These are phyloP conservation scores for Orussus abietinus DNA, from an alignment of 1,140 invertebrate species.

Conservation along the genomic window DNA sequence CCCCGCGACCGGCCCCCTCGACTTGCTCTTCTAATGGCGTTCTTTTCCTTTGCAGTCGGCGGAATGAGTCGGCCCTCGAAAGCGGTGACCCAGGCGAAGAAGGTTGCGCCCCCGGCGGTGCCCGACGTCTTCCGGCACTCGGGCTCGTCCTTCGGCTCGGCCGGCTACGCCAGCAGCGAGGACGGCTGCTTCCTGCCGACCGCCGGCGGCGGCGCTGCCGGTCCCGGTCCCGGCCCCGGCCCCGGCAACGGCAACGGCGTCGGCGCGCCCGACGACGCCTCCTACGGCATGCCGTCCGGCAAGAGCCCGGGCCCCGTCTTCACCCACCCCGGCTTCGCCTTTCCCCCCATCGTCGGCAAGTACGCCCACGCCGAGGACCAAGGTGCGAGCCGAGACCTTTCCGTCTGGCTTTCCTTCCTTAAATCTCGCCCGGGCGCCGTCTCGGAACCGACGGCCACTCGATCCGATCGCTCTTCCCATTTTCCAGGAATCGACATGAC, in stretches of 20 bases:
- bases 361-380: slow-evolving; percentile 60
- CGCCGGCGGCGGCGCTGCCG: slow-evolving; percentile 31
- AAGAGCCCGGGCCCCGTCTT: slow-evolving; percentile 57
- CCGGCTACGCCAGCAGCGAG: slow-evolving; percentile 72
- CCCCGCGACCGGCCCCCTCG: no score
- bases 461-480: no score
- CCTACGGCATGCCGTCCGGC: slow-evolving; percentile 52
- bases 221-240: slow-evolving; percentile 26
- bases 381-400: slow-evolving; percentile 50
- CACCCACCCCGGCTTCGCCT: slow-evolving; percentile 56
- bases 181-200: slow-evolving; percentile 60
- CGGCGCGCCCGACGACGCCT: slow-evolving; percentile 35
- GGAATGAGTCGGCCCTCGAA: slow-evolving; percentile 76
- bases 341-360: slow-evolving; percentile 51
- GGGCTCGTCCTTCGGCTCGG: slow-evolving; percentile 68
- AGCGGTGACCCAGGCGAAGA: slow-evolving; percentile 72
- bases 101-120: slow-evolving; percentile 77
- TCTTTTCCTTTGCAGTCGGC: slow-evolving; percentile 72
- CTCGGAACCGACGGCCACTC: no score
- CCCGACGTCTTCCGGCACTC: slow-evolving; percentile 74
- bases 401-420: no score
- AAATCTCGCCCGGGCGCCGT: no score
- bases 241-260: slow-evolving; percentile 28
- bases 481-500: slow-evolving; percentile 64
- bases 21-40: no score